Evolutionary conservation across 2,888 invertebrate genomes (phyloP), one percentile per base, ranked within the genome.

Genomic region (Arenicola marina): DNA sequence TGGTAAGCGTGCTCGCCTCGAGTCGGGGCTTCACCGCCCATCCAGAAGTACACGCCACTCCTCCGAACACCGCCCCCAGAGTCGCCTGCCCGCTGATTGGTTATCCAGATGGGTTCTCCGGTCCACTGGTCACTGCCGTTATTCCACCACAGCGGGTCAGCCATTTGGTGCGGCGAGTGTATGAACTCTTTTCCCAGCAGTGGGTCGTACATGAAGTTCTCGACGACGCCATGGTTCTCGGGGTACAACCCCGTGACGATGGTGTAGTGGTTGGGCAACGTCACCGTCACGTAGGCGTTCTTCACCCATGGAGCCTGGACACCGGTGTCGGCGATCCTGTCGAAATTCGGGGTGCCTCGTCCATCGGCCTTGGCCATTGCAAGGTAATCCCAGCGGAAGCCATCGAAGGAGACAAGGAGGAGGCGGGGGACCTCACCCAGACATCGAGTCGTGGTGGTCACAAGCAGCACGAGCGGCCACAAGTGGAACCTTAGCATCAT

Each of bases 191-290:
- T 28, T 24, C 45, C 4, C 38, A 68, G 65, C 1, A 59, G 58
- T 76, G 85, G 84, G 76, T 90, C 89, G 74, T 86, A 89, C 72
- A 88, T 85, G 32, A 76, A 75, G 76, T 89, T 90, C 11, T 87
- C 89, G 1, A 90, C 79, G 34, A 91, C 88, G 0, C 91, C 91
- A 81, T 91, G 91, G n/a, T 83, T 85, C 78, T 90, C 90, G 0
- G 88, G 86, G 75, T 88, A 89, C 24, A 78, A 56, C 29, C 82
- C 82, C 4, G 84, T 91, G 0, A 88, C 89, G 59, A 91, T 88
- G 0, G 89, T 87, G 75, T 89, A 89, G 81, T 91, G 91, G 82
- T 91, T 91, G 0, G 90, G 89, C 75, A 89, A 89, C 0, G 91
- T 91, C 82, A 89, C 89, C 0, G 91, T 90, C 1, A 77, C 68